These are phyloP conservation scores for Noctua pronuba DNA, from an alignment of 2,888 invertebrate genomes.

Conservation along the genomic window DNA sequence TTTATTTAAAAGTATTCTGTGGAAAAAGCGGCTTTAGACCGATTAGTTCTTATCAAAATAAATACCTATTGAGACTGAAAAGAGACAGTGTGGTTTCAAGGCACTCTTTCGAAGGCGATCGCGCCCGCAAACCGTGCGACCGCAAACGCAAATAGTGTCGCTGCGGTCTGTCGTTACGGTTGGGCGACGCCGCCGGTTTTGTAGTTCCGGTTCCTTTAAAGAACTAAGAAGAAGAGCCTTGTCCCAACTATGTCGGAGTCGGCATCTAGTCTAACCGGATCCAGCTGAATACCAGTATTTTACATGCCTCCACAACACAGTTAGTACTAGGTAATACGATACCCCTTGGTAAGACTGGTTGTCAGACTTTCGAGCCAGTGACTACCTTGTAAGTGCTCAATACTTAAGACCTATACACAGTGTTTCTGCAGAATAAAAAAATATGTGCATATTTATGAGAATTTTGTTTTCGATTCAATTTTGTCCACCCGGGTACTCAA, in stretches of 20 bases:
- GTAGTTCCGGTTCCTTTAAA: background rate
- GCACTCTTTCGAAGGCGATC: background rate
- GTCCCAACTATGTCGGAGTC: background rate
- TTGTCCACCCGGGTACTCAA: constrained; percentile 18
- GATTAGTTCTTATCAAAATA: background rate
- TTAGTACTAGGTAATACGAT: background rate
- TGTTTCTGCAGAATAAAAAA: constrained; percentile 14
- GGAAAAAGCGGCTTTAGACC: background rate
- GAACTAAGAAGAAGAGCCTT: too few species aligned
- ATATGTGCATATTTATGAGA: constrained; percentile 39
- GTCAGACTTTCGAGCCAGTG: background rate
- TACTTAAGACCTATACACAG: background rate
- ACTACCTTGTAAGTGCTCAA: background rate
- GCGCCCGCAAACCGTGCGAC: background rate
- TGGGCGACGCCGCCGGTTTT: background rate
- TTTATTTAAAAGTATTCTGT: constrained; percentile 8
- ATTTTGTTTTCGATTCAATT: constrained; percentile 36
- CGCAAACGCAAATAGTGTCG: background rate
- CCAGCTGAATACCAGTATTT: background rate
- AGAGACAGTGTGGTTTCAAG: background rate
- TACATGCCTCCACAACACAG: background rate
- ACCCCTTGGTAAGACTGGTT: background rate
- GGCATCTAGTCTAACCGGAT: background rate
- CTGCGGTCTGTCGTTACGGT: background rate
- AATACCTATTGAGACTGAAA: background rate